Percentiles rank a stretch among this genome's conserved stretches.
phyloP scores from a whole-genome alignment of 1,140 invertebrate genomes.

The Cyphomyrmex costatus region DNA sequence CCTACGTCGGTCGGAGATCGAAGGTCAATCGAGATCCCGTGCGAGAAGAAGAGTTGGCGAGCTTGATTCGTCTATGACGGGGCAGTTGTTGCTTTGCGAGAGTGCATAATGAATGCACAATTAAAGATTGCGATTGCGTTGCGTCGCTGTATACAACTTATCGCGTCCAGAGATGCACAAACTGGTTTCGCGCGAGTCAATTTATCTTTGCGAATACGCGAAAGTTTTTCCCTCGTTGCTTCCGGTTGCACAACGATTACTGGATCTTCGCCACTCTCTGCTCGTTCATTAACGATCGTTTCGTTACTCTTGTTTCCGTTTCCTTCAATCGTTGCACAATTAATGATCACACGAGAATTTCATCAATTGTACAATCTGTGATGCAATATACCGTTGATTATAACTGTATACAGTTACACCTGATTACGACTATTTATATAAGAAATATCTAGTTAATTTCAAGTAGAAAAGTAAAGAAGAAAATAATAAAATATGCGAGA shows the following conservation, averaged over 20 bases:
- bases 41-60: background rate
- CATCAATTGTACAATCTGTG: background rate
- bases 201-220: slow-evolving; percentile 22
- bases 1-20: slow-evolving; percentile 44
- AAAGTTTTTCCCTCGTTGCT: slow-evolving; percentile 13
- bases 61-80: slow-evolving; percentile 72
- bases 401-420: background rate
- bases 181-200: slow-evolving; percentile 60
- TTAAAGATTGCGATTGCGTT: slow-evolving; percentile 81
- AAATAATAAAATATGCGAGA: slow-evolving; percentile 13
- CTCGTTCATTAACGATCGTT: slow-evolving; percentile 23
- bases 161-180: slow-evolving; percentile 80
- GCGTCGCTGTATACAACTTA: slow-evolving; percentile 70
- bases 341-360: slow-evolving; percentile 27
- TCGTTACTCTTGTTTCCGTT: slow-evolving; percentile 24
- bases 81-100: slow-evolving; percentile 65
- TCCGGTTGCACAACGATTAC: slow-evolving; percentile 40
- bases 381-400: background rate
- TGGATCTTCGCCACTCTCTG: slow-evolving; percentile 9
- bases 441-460: slow-evolving; percentile 19
- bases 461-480: background rate
- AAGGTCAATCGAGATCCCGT: slow-evolving; percentile 62
- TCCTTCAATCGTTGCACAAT: slow-evolving; percentile 10
- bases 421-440: background rate
- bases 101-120: slow-evolving; percentile 82